A percentile compares a stretch with the other conserved stretches of the same genome.
Conservation (phyloP, 2,113 vertebrate genomes). For the Cheilinus undulatus region DNA sequence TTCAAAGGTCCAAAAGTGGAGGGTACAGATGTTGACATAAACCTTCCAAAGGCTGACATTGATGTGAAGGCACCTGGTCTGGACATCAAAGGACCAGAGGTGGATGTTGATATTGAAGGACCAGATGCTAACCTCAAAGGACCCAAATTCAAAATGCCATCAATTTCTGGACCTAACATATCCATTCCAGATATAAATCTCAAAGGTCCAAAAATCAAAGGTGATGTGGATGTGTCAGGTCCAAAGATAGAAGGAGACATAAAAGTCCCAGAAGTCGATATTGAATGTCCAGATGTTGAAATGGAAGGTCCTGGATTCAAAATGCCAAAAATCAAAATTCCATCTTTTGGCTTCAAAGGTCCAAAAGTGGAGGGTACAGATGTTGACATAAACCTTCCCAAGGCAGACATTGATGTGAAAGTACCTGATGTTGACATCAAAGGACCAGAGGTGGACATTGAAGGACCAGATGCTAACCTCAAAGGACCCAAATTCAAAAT, state of each 20-base stretch:
- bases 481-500: slow-evolving; percentile 67
- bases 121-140: slow-evolving; percentile 65
- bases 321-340: slow-evolving; percentile 71
- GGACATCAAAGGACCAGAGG: slow-evolving; percentile 55
- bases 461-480: slow-evolving; percentile 1
- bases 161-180: neutral
- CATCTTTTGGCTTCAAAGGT: slow-evolving; percentile 67
- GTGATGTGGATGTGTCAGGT: slow-evolving; percentile 3
- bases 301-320: no score
- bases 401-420: neutral
- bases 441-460: neutral
- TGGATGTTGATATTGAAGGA: slow-evolving; percentile 61
- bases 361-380: slow-evolving; percentile 75
- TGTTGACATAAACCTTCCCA: slow-evolving; percentile 14
- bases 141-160: slow-evolving; percentile 49
- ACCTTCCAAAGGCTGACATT: slow-evolving; percentile 23
- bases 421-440: neutral
- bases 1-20: slow-evolving; percentile 2
- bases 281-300: neutral
- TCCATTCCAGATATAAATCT: slow-evolving; percentile 31
- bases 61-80: slow-evolving; percentile 40
- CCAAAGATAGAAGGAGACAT: slow-evolving; percentile 16
- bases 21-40: slow-evolving; percentile 22
- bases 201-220: neutral
- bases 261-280: slow-evolving; percentile 20